Evolutionary conservation across 2,797 vertebrate genomes (phyloP), one percentile per base, ranked within the genome.

Genomic region (Bradypodion ventrale): DNA sequence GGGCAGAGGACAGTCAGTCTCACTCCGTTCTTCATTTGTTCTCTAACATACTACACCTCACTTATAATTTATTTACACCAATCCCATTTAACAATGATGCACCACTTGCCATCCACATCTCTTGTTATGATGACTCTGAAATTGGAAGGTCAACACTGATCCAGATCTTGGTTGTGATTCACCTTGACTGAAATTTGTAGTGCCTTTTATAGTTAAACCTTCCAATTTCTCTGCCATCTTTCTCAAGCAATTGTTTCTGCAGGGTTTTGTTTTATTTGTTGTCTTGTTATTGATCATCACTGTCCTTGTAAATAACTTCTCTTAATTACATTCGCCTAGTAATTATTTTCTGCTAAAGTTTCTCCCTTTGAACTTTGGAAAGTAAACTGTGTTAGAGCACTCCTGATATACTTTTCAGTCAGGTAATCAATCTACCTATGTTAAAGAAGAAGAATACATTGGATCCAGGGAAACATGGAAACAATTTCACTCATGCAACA

Each of bases 271-370:
- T 56, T 56, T 56, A 49, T 68, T 60, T 60, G 56, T 60, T 78
- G n/a, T 7, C 27, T 66, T 87, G 19, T 42, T 81, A 68, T 74
- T 25, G 75, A 78, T 74, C 49, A 44, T n/a, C 62, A 37, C 49
- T 40, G 19, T 70, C 46, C 52, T 68, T 37, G 25, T 66, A 83
- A 80, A 85, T 74, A 15, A 82, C 73, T 82, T 78, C 49, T 60
- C 15, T 87, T 80, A 80, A 80, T 80, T 69, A 76, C 76, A n/a
- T 76, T 70, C 40, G 62, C 66, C 75, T 25, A 56, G n/a, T 81
- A 77, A 81, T 73, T 59, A 77, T 84, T 70, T 76, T 79, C 29
- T 27, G 42, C 56, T 42, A 1, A n/a, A 76, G 72, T 87, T 76
- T 80, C 59, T 80, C 63, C 59, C 12, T 84, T 81, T 77, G 52